A percentile compares a stretch with the other conserved stretches of the same genome.
phyloP scores from a whole-genome alignment of 2,888 invertebrate species.

The Cremastobaeus sp. region DNA sequence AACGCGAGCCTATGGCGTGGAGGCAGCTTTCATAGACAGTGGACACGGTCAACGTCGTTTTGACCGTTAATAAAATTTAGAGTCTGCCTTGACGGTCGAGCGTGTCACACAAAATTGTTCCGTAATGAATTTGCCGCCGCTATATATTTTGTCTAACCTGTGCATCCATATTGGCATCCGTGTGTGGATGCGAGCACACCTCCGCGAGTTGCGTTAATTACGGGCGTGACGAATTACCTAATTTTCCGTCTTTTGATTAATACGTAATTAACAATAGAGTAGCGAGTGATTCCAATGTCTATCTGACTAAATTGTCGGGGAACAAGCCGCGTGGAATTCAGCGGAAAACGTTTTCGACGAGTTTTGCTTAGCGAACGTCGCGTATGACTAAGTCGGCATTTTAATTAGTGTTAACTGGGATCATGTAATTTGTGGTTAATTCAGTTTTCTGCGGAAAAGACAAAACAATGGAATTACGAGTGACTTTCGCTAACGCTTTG shows the following conservation, averaged over 20 bases:
- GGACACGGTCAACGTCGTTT: constrained; percentile 47
- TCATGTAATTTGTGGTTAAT: constrained; percentile 9
- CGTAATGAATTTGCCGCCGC: constrained; percentile 53
- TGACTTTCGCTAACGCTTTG: constrained; percentile 4
- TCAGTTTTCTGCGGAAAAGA: not conserved
- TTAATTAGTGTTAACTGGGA: constrained; percentile 4
- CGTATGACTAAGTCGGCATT: not conserved
- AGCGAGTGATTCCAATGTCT: too few species aligned
- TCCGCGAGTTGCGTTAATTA: too few species aligned
- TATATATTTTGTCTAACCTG: not conserved
- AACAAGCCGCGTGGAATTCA: too few species aligned
- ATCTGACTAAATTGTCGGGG: too few species aligned
- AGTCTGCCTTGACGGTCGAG: constrained; percentile 42
- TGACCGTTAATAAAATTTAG: constrained; percentile 58
- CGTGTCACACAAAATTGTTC: constrained; percentile 53
- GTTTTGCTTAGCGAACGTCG: too few species aligned
- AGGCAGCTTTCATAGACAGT: constrained; percentile 57
- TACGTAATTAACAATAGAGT: too few species aligned
- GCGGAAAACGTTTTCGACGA: not conserved
- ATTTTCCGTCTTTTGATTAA: constrained; percentile 21
- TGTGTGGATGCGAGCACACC: too few species aligned
- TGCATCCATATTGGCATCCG: not conserved
- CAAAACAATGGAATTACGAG: constrained; percentile 3
- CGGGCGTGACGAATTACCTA: constrained; percentile 39
- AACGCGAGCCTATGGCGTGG: constrained; percentile 46